Conservation (phyloP, 2,113 vertebrate species). For the Leucoraja erinaceus region DNA sequence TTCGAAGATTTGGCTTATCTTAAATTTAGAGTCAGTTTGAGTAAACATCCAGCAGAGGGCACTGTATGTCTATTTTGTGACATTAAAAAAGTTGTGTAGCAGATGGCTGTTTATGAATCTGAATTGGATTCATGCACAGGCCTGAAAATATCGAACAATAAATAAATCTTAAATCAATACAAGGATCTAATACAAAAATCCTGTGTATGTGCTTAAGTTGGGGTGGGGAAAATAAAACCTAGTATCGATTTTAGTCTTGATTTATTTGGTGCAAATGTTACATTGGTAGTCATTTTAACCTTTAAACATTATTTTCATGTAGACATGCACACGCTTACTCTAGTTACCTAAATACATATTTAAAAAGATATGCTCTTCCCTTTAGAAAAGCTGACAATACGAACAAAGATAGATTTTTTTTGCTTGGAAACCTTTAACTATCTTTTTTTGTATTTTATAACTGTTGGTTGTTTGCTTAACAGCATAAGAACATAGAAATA, state of each 20-base stretch:
- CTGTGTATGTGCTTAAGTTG: background rate
- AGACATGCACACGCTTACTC: background rate
- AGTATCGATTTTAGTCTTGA: background rate
- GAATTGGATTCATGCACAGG: background rate
- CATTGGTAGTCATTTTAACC: background rate
- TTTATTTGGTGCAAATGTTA: background rate
- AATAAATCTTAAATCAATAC: background rate
- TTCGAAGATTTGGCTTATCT: background rate
- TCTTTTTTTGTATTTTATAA: background rate
- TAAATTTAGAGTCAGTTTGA: background rate
- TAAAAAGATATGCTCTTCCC: background rate
- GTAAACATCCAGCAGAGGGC: constrained; percentile 13
- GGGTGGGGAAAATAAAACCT: background rate
- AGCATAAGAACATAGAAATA: background rate
- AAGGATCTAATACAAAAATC: background rate
- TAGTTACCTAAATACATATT: background rate
- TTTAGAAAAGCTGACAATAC: background rate
- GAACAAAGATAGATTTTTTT: background rate
- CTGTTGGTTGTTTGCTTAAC: background rate
- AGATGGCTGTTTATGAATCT: background rate
- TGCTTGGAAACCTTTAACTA: background rate
- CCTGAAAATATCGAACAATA: background rate
- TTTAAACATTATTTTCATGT: background rate
- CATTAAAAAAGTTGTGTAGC: background rate
- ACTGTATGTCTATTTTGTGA: constrained; percentile 7